Evolutionary conservation across 1,140 invertebrate genomes (phyloP), one percentile per base, ranked within the genome.

Genomic region (Nasonia vitripennis): DNA sequence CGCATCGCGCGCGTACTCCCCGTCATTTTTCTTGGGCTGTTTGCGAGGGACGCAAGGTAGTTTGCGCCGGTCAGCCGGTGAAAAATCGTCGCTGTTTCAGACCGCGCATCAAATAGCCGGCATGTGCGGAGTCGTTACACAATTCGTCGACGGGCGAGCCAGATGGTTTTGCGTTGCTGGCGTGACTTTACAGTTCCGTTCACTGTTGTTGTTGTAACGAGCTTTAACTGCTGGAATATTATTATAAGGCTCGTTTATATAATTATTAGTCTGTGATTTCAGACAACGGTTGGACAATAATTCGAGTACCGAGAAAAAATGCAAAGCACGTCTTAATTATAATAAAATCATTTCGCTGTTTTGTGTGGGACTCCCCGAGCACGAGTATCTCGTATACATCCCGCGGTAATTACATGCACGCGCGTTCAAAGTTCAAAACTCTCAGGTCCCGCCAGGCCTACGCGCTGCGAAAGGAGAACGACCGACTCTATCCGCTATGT

Each of bases 11-110:
- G 9, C 10, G 68, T 71, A 12, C 68, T 14, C 11, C 27, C 11
- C 68, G 17, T 34, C 68, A 71, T 71, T 75, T 75, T 75, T 41
- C 74, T 75, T 37, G 74, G 74, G 34, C 7, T 34, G 74, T 41
- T n/a, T 75, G 74, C 20, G 74, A 62, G 17, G 55, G 55, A 62
- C 14, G 55, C 55, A 62, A 45, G 41, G 55, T n/a, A 20, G 55
- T 62, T 62, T 71, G 68, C 68, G 68, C 68, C 27, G 68, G 68
- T 71, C 68, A 77, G 23, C 31, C 37, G 10, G 41, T 68, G 78
- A 79, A 67, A 79, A 79, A 77, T 48, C 37, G 74, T 48, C 41
- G 10, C 74, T n/a, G 41, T 48, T 77, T 31, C 27, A 17, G 17
- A n/a, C 55, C 17, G 7, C 20, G 55, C 55, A 62, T 62, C 55